phyloP scores from a whole-genome alignment of 2,888 invertebrate species.

The Seira musarum region DNA sequence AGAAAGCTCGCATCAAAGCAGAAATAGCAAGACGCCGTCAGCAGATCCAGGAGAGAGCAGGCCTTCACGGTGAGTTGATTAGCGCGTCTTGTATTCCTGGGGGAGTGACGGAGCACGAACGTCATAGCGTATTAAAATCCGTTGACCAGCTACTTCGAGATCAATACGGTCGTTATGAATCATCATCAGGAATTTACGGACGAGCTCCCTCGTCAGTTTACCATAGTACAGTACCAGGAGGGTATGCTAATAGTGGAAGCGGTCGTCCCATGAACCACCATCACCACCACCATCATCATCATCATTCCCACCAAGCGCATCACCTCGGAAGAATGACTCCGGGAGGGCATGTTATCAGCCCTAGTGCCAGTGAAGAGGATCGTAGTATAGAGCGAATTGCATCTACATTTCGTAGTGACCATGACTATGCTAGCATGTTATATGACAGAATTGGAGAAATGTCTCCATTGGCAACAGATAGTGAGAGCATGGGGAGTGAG shows the following conservation, averaged over 20 bases:
- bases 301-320: slow-evolving; percentile 33
- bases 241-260: slow-evolving; percentile 55
- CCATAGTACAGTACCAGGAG: slow-evolving; percentile 49
- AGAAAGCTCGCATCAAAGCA: slow-evolving; percentile 76
- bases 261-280: slow-evolving; percentile 66
- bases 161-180: slow-evolving; percentile 66
- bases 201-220: slow-evolving; percentile 63
- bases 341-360: slow-evolving; percentile 62
- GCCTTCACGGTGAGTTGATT: slow-evolving; percentile 74
- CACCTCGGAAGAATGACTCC: slow-evolving; percentile 53
- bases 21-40: slow-evolving; percentile 78
- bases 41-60: slow-evolving; percentile 77
- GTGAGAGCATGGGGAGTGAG: slow-evolving; percentile 71
- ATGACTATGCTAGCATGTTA: slow-evolving; percentile 73
- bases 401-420: slow-evolving; percentile 73
- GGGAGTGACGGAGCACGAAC: slow-evolving; percentile 56
- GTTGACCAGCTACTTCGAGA: slow-evolving; percentile 72
- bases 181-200: slow-evolving; percentile 45
- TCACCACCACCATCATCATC: slow-evolving; percentile 51
- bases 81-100: slow-evolving; percentile 72
- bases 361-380: slow-evolving; percentile 72
- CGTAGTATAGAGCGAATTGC: slow-evolving; percentile 74
- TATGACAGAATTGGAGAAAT: slow-evolving; percentile 73
- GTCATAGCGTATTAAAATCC: slow-evolving; percentile 72
- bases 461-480: slow-evolving; percentile 73